Percentiles rank a stretch among this genome's conserved stretches.
phyloP scores from a whole-genome alignment of 2,797 vertebrate genomes.

The Rhadinocentrus ornatus region DNA sequence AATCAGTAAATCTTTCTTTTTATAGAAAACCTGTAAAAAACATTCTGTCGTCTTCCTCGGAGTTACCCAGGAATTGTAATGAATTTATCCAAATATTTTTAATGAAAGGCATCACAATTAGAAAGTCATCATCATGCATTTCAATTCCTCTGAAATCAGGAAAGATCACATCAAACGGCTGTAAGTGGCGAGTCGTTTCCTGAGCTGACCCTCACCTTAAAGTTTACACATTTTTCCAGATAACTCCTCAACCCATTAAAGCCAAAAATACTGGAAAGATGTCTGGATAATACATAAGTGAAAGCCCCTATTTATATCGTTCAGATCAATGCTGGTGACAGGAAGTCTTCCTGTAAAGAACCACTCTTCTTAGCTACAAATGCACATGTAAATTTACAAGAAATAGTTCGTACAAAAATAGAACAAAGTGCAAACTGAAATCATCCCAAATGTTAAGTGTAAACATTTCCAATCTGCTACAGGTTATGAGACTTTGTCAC shows the following conservation, averaged over 20 bases:
- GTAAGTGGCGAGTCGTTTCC: constrained; percentile 26
- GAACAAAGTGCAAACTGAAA: constrained; percentile 64
- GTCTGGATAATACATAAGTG: constrained; percentile 62
- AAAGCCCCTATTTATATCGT: constrained; percentile 19
- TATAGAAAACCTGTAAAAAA: constrained; percentile 84
- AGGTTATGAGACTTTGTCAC: constrained; percentile 54
- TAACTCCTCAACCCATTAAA: constrained; percentile 33
- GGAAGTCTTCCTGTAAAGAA: constrained; percentile 56
- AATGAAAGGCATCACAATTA: constrained; percentile 62
- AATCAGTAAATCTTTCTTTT: constrained; percentile 72
- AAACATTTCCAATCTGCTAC: constrained; percentile 82
- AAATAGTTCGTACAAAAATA: constrained; percentile 70
- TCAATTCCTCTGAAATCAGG: constrained; percentile 43
- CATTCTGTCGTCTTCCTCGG: constrained; percentile 79
- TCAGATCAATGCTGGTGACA: constrained; percentile 80
- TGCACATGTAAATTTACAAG: constrained; percentile 53
- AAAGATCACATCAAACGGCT: constrained; percentile 6
- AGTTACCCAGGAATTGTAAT: constrained; percentile 62
- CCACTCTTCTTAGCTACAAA: constrained; percentile 64
- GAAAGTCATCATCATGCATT: constrained; percentile 31
- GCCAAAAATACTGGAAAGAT: constrained; percentile 52
- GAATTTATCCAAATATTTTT: constrained; percentile 56
- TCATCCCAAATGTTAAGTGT: constrained; percentile 69
- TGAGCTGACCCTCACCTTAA: constrained; percentile 25
- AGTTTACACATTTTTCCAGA: constrained; percentile 12